Conservation (phyloP, 37 sponge, comb jelly and placozoan species). For the Mnemiopsis leidyi region DNA sequence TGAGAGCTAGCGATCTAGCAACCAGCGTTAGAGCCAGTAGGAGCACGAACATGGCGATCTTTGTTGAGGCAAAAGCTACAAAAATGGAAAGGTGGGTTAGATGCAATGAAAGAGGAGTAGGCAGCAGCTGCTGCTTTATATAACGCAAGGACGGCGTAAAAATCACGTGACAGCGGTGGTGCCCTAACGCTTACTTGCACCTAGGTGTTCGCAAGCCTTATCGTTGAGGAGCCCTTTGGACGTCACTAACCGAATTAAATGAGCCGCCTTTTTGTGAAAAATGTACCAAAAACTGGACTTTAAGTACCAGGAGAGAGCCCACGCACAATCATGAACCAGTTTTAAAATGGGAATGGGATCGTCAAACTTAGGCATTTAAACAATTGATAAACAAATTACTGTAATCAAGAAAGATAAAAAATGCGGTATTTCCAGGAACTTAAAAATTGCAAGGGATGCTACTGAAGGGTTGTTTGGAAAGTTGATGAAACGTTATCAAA, state of each 20-base stretch:
- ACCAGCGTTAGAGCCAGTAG: slow-evolving; percentile 54
- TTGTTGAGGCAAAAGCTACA: not conserved
- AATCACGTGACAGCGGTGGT: not conserved
- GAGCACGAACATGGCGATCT: not conserved
- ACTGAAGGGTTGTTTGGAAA: not conserved
- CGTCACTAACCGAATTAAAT: not conserved
- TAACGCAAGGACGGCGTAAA: not conserved
- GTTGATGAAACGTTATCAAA: not conserved
- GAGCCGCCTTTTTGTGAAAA: not conserved
- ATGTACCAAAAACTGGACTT: not conserved
- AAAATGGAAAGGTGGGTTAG: not conserved
- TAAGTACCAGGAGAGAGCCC: not conserved
- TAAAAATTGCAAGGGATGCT: not conserved
- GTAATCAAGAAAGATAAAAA: not conserved
- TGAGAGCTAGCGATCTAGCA: slow-evolving; percentile 40
- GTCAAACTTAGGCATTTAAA: not conserved
- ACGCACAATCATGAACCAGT: not conserved
- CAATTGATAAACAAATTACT: not conserved
- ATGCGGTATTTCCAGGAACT: not conserved
- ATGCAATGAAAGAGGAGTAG: not conserved
- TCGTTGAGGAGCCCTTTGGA: not conserved
- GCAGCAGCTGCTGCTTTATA: not conserved
- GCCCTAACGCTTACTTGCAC: not conserved
- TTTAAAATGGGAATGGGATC: not conserved
- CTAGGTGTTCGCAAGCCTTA: not conserved